A percentile compares a stretch with the other conserved stretches of the same genome.
Conservation (phyloP, 1,140 invertebrate species). For the Achroia grisella region DNA sequence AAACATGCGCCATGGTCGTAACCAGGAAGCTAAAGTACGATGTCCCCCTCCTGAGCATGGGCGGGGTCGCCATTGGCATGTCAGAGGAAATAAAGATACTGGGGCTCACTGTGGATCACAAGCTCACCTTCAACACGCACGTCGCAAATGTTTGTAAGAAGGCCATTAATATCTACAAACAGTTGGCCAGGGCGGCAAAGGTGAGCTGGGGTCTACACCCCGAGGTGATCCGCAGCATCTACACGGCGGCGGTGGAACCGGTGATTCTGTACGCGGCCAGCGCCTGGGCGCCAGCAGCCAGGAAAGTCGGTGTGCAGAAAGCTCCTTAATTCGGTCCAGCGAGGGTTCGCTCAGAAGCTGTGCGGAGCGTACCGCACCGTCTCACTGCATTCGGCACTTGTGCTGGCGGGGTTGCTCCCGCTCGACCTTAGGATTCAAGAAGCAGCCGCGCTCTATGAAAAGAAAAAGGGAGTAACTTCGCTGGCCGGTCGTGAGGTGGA, state of each 20-base stretch:
- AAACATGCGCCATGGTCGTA: neutral
- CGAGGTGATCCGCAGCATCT: neutral
- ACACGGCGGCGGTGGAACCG: neutral
- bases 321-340: conserved; percentile 2
- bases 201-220: neutral
- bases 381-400: conserved; percentile 6
- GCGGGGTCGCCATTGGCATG: too few species aligned
- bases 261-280: too few species aligned
- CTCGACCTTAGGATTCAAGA: conserved; percentile 14
- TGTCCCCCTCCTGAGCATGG: neutral
- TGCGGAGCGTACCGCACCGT: conserved; percentile 9
- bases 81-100: neutral
- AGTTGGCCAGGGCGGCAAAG: too few species aligned
- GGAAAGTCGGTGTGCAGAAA: neutral
- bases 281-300: conserved; percentile 1
- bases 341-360: conserved; percentile 14
- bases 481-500: conserved; percentile 11
- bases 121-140: too few species aligned
- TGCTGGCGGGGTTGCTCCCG: conserved; percentile 12
- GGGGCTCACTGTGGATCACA: neutral
- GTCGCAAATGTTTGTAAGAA: neutral
- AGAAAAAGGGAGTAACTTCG: conserved; percentile 10
- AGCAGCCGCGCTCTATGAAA: conserved; percentile 11
- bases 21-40: neutral
- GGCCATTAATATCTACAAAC: too few species aligned